A percentile compares a stretch with the other conserved stretches of the same genome.
These are phyloP conservation scores for Yponomeuta malinellus DNA, from an alignment of 2,888 invertebrate genomes.

Conservation along the genomic window DNA sequence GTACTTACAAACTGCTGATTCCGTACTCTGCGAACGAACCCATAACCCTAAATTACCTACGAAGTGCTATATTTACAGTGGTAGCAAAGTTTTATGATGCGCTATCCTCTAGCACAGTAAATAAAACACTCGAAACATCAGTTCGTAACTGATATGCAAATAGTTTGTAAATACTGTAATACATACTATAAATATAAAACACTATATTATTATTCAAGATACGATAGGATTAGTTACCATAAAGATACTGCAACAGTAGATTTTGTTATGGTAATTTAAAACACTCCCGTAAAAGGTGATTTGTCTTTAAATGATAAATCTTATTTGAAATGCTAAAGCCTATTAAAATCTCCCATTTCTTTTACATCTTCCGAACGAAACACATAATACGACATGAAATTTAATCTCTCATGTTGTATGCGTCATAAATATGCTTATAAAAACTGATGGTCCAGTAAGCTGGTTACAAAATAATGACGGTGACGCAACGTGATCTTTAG, in stretches of 20 bases:
- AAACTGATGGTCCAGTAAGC: conserved; percentile 13
- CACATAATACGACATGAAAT: conserved; percentile 1
- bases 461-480: conserved; percentile 12
- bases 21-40: too few relatives aligned
- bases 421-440: conserved; percentile 13
- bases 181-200: background rate
- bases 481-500: conserved; percentile 9
- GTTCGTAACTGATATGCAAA: conserved; percentile 16
- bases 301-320: background rate
- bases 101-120: conserved; percentile 23
- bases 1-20: too few relatives aligned
- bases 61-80: background rate
- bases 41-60: background rate
- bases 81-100: background rate
- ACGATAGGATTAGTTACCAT: background rate
- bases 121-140: conserved; percentile 42
- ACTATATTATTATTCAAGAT: background rate
- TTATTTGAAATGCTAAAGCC: background rate
- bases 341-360: background rate
- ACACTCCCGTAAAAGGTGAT: background rate
- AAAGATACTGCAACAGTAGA: background rate
- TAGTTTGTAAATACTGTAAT: background rate
- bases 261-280: background rate
- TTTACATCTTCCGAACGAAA: background rate
- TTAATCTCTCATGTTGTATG: background rate